Base-by-base conservation (phyloP, 2,888 invertebrate genomes). In the Machimus atricapillus region DNA sequence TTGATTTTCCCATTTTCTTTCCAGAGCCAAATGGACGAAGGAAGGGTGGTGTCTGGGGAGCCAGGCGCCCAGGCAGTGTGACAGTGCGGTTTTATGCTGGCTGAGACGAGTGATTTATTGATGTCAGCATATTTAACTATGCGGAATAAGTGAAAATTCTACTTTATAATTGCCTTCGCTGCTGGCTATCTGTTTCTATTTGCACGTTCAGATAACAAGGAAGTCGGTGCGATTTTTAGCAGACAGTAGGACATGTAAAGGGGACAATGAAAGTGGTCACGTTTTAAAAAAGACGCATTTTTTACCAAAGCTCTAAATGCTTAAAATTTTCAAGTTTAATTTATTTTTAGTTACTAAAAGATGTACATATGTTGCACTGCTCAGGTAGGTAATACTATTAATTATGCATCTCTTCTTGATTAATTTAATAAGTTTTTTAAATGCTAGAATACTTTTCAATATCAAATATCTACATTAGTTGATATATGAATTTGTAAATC, bases 81-180 rank as follows among this genome's bases (percentile, higher is more conserved):
- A 5, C 43, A 12, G 14, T 78, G 37, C 78, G 37, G 43, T 78
- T 40, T 77, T 78, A 14, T 12, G 43, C 43, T 43, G 3, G 23
- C 40, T 7, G 9, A 56, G 81, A 56, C 56, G 2, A 81, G 81
- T 81, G 81, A 81, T 81, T 81, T 81, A 81, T 81, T 56, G 52
- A 56, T 52, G 81, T 14, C 81, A 52, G 81, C 31, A 23, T 27
- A 34, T 27, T 52, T 27, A 81, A 81, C 8, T 81, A 81, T 81
- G 81, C 81, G 81, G 81, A 81, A 81, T 81, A 81, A 81, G 81
- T 81, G 27, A 81, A 56, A 27, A 81, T 23, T 56, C 56, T 81
- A 31, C 52, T 16, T 56, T 34, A 31, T 81, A 81, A 81, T 81
- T 81, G 19, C 14, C 46, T 34, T 31, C 3, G 81, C 46, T 81